Base-by-base conservation (phyloP, 1,140 invertebrate genomes). In the Pseudachorutes palmiensis region DNA sequence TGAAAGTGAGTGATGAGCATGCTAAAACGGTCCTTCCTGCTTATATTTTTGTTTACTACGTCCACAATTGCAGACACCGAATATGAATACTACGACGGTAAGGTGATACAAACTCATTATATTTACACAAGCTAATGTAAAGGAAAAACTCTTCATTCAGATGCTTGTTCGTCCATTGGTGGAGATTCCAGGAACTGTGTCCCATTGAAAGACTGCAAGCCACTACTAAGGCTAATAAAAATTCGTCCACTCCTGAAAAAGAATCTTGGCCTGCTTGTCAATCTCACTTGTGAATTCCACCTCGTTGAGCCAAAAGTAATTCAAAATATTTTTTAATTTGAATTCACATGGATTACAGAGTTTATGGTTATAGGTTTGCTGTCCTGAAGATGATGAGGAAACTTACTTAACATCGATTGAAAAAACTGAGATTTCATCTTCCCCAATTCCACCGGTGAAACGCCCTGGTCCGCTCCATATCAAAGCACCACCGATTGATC, bases 201-300 rank as follows among this genome's bases (percentile, higher is more conserved):
- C 3, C 51, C 51, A 5, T 24, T 55, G 24, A 26, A 55, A 24
- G 51, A 55, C 12, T 55, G 51, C 24, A 55, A 55, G 51, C 51
- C 51, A 19, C 24, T 55, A 5, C 24, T 55, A 12, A 55, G 24
- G 5, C 24, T 55, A 55, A 12, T 55, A 12, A 55, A 55, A 24
- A 55, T 12, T 5, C 12, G 51, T 5, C 51, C 51, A 19, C 51
- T 55, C 3, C 51, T 55, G 5, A 55, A 55, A 26, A 14, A 26
- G 12, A 55, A 14, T 19, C 24, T 55, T 12, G 51, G 51, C 9
- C 9, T 26, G 3, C 51, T 55, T 5, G 51, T 55, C 24, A 66
- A 66, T 45, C 24, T 66, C 55, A 66, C 65, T 29, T 66, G 65
- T 61, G 65, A 58, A 19, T 66, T 66, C 61, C 36, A 48, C 41